These are phyloP conservation scores for Miopithecus talapoin DNA, from an alignment of 2,797 vertebrate species.

Conservation along the genomic window DNA sequence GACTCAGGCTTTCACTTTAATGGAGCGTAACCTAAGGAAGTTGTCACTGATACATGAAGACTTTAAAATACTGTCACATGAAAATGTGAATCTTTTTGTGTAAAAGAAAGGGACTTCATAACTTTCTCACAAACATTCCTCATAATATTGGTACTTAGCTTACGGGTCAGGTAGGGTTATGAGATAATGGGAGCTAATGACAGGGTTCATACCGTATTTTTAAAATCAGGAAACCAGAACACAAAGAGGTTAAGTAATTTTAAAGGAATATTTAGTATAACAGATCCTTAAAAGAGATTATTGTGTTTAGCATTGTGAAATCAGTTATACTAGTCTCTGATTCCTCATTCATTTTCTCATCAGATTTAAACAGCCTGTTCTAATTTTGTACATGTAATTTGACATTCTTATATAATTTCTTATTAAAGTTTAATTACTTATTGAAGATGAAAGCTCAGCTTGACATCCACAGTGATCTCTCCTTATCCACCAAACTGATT, in stretches of 20 bases:
- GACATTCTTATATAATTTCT: constrained; percentile 58
- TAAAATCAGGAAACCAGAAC: background rate
- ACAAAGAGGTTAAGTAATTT: constrained; percentile 40
- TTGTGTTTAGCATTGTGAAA: constrained; percentile 41
- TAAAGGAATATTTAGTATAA: background rate
- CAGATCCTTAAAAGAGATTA: constrained; percentile 40
- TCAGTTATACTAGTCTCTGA: background rate
- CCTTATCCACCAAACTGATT: constrained; percentile 57
- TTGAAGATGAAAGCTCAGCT: constrained; percentile 61
- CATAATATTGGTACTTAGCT: background rate
- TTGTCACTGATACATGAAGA: background rate
- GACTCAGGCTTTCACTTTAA: background rate
- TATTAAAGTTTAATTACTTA: constrained; percentile 72
- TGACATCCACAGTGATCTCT: constrained; percentile 54
- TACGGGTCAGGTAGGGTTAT: background rate
- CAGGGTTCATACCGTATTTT: background rate
- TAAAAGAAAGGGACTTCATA: background rate
- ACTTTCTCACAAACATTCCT: background rate
- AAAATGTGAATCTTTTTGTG: background rate
- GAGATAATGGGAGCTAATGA: background rate
- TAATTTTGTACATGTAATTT: constrained; percentile 71
- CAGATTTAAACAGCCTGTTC: constrained; percentile 58
- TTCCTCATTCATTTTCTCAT: constrained; percentile 64
- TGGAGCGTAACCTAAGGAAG: background rate
- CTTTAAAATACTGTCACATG: background rate